Base-by-base conservation (phyloP, 2,113 vertebrate species). In the Mastomys coucha region DNA sequence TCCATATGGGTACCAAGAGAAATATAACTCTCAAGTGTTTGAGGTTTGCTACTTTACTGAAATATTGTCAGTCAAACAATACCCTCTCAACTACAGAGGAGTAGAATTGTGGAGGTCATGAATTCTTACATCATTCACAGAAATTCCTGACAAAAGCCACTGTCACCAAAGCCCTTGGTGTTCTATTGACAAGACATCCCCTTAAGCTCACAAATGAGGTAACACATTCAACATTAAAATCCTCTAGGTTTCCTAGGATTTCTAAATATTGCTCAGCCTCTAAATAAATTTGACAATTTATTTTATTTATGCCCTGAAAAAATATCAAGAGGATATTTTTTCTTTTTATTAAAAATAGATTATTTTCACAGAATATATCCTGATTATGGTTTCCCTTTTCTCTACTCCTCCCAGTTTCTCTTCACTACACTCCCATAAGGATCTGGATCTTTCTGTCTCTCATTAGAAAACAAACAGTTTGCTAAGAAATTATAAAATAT, bases 91-190 rank as follows among this genome's bases (percentile, higher is more conserved):
- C 0, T 28, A 28, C 24, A 89, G 63, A 87, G 31, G 90, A 69
- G 4, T 39, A 28, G n/a, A 70, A 36, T 1, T 53, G 73, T 60
- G 4, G 14, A 94, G n/a, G 42, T 85, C 70, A 84, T 95, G 82
- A 91, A 90, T 94, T 96, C 56, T 89, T 73, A 93, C n/a, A 84
- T 17, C 24, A 84, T 91, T 89, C 51, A n/a, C 51, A 93, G 88
- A 88, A 94, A 87, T 19, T 45, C n/a, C 20, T 63, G 56, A 45
- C 58, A 65, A 31, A 84, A 63, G 24, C 13, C 78, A 2, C 76
- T 92, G 33, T 96, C 56, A 87, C 76, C 76, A 87, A 56, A 96
- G 28, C 2, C 1, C 73, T 20, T 81, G 78, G 67, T 81, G 49
- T 63, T 82, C n/a, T 24, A 63, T 36, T 89, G 22, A 86, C 9